Evolutionary conservation across 2,888 invertebrate genomes (phyloP), one percentile per base, ranked within the genome.

Genomic region (Amiota minor): DNA sequence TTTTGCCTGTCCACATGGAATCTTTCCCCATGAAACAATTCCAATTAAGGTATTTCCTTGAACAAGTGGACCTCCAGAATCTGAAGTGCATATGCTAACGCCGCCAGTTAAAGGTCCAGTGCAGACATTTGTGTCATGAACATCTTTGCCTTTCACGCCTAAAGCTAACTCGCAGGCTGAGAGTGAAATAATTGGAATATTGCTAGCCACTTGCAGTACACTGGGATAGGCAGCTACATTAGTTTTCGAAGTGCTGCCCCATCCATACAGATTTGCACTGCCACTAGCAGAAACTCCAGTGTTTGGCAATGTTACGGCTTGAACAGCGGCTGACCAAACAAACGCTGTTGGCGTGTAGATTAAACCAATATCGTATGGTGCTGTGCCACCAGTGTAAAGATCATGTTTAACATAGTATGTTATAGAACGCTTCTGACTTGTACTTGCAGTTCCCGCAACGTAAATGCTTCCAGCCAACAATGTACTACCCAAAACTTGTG

Each of bases 11-110:
- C 91, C 91, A 75, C 91, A 91, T 6, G 91, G 91, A 16, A 88
- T 78, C 53, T 84, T 78, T 2, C 91, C 91, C 91, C 91, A 91
- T 1, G 91, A 91, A 1, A 91, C 91, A 62, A 91, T 85, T 56
- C 92, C 92, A 74, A 91, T 81, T 76, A 86, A 82, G 10, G 81
- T 80, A 46, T 81, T 79, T 10, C 79, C 80, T 64, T 87, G 82
- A 4, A 88, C 81, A 70, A 89, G 75, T 8, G 89, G 88, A 45
- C 89, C 89, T n/a, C 89, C 89, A 1, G 89, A 89, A 73, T 89
- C 89, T 14, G 88, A 86, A 1, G 83, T 84, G 70, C 89, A 89
- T 53, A 88, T 86, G 64, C 88, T 81, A 12, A 81, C 72, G 11
- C 87, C 87, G 9, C 87, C 88, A 0, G 84, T 85, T 0, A 89